A percentile compares a stretch with the other conserved stretches of the same genome.
Conservation (phyloP, 2,113 vertebrate genomes). For the Leucoraja erinaceus region DNA sequence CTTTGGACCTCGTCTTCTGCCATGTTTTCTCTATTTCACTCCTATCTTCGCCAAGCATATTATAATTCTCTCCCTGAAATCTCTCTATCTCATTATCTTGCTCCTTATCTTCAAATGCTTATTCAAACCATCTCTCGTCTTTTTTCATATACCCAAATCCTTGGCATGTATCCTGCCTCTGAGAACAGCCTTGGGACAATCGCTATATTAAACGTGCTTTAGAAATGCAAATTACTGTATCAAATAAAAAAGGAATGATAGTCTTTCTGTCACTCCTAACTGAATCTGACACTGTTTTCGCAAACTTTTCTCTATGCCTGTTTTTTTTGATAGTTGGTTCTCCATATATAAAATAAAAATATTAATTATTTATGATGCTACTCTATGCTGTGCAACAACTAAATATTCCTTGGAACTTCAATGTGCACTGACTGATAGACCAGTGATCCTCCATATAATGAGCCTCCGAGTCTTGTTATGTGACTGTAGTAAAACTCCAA, state of each 20-base stretch:
- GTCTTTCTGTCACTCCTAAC: neutral
- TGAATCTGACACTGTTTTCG: neutral
- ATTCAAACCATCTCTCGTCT: neutral
- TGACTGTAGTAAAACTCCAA: neutral
- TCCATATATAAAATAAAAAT: neutral
- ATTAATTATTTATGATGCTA: constrained; percentile 6
- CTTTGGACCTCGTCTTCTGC: neutral
- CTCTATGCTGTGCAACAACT: neutral
- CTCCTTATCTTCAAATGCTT: neutral
- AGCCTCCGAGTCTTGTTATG: neutral
- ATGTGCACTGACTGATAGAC: neutral
- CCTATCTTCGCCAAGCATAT: no score
- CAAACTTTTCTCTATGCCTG: neutral
- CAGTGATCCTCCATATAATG: neutral
- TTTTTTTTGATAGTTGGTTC: neutral
- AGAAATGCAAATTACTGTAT: constrained; percentile 12
- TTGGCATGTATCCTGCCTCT: neutral
- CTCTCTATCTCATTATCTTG: neutral
- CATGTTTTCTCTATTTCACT: neutral
- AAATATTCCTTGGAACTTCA: neutral
- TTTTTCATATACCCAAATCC: neutral
- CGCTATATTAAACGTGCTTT: neutral
- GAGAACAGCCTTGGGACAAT: neutral
- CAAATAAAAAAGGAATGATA: neutral
- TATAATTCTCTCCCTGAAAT: neutral